Base-by-base conservation (phyloP, 2,797 vertebrate genomes). In the Limosa lapponica region DNA sequence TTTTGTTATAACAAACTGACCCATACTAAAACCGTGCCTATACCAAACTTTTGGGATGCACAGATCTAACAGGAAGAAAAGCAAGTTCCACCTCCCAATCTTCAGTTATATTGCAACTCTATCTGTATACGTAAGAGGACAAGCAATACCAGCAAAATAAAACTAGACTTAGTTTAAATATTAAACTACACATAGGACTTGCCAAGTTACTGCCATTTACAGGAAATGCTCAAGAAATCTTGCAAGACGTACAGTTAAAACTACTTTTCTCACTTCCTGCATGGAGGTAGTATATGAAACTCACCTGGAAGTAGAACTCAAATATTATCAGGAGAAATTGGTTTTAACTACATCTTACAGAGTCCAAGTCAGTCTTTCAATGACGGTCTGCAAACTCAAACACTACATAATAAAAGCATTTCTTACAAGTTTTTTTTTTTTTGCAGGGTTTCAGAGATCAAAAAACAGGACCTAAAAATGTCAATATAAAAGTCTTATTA, bases 401-500 rank as follows among this genome's bases (percentile, higher is more conserved):
- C 8, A 10, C 67, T 14, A 43, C 4, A 2, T 10, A 90, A 54
- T 16, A 46, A 85, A 77, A 71, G 7, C 28, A 57, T 10, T 67
- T 85, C 51, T 37, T 6, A 10, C 1, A 49, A 28, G 7, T 18
- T 5, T 7, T n/a, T n/a, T n/a, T n/a, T 41, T 73, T n/a, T 70
- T 36, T 39, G 19, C 22, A 67, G 24, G 4, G 10, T 83, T 65
- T 82, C 14, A 77, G 22, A 85, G 32, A 78, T 49, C 27, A 88
- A 69, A 84, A 82, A 19, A 34, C 4, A 65, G 22, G 65, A 65
- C 10, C 20, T 72, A 41, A 41, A 88, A 61, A 22, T 0, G 4
- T 39, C n/a, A 64, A 19, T 0, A 0, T 0, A 13, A 2, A 79
- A 30, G 27, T 65, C 36, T 49, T 25, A 32, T 59, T 17, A 52